Evolutionary conservation across 1,140 invertebrate species (phyloP).

Genomic region (Temnothorax nylanderi): DNA sequence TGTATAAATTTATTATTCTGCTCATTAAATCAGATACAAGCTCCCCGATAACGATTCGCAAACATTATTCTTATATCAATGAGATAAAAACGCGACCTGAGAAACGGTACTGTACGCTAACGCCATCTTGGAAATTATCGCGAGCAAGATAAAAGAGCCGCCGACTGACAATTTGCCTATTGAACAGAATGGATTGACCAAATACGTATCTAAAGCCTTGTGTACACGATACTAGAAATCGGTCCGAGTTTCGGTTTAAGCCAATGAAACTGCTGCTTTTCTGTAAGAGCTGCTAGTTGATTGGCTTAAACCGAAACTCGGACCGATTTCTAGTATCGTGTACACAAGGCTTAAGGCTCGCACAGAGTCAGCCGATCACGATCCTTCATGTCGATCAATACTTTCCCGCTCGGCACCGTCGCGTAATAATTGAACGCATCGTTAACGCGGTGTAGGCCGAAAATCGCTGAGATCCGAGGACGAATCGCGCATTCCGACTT

Average conservation of each 20-base stretch:
- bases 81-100: background rate
- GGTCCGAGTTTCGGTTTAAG: too few species aligned
- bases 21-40: background rate
- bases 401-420: constrained; percentile 11
- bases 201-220: background rate
- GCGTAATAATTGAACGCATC: constrained; percentile 55
- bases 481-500: constrained; percentile 26
- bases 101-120: background rate
- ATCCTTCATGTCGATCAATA: constrained; percentile 60
- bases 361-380: constrained; percentile 18
- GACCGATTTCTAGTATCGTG: too few species aligned
- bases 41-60: background rate
- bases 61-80: background rate
- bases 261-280: too few species aligned
- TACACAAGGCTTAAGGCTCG: too few species aligned
- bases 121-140: background rate
- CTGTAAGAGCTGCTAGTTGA: too few species aligned
- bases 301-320: too few species aligned
- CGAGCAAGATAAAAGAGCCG: background rate
- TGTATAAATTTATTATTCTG: background rate
- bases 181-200: background rate
- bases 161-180: background rate
- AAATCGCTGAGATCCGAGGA: constrained; percentile 52
- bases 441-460: constrained; percentile 38
- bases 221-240: too few species aligned